Conservation (phyloP, 1,140 invertebrate genomes). For the Saccostrea glomerata region DNA sequence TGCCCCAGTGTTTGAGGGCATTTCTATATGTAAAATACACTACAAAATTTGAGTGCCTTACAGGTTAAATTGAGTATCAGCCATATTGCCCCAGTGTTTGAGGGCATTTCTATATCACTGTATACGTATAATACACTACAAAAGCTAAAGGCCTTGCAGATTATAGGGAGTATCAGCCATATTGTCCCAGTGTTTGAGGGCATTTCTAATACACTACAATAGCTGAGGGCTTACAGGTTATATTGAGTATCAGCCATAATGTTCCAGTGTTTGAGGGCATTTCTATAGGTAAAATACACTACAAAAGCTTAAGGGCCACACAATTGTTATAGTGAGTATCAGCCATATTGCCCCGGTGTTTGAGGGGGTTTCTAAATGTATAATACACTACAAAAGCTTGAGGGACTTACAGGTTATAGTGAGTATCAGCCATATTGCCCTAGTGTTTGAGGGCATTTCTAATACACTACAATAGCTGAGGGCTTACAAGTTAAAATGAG, state of each 20-base stretch:
- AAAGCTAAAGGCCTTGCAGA: conserved; percentile 86
- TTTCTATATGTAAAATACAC: conserved; percentile 87
- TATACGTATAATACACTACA: conserved; percentile 76
- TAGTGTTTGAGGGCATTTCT: conserved; percentile 95
- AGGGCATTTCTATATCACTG: conserved; percentile 95
- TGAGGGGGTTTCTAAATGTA: conserved; percentile 93
- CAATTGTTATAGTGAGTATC: conserved; percentile 99
- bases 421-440: conserved; percentile 97
- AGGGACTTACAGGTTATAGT: conserved; percentile 95
- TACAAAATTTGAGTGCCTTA: conserved; percentile 73
- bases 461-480: too few species aligned
- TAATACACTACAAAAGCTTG: too few species aligned
- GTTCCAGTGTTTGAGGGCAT: conserved; percentile 94
- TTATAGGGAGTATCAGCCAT: conserved; percentile 99
- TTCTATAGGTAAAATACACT: conserved; percentile 86
- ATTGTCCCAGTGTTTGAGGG: conserved; percentile 94
- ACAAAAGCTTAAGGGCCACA: conserved; percentile 82
- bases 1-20: conserved; percentile 94
- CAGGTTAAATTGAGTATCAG: too few species aligned
- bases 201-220: conserved; percentile 83
- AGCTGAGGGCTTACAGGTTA: conserved; percentile 88
- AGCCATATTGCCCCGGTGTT: conserved; percentile 96
- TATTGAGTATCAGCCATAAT: conserved; percentile 99
- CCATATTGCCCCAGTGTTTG: conserved; percentile 95
- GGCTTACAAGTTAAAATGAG: conserved; percentile 97